Percentiles rank a stretch among this genome's conserved stretches.
Conservation (phyloP, 2,797 vertebrate species). For the Pipistrellus pipistrellus region DNA sequence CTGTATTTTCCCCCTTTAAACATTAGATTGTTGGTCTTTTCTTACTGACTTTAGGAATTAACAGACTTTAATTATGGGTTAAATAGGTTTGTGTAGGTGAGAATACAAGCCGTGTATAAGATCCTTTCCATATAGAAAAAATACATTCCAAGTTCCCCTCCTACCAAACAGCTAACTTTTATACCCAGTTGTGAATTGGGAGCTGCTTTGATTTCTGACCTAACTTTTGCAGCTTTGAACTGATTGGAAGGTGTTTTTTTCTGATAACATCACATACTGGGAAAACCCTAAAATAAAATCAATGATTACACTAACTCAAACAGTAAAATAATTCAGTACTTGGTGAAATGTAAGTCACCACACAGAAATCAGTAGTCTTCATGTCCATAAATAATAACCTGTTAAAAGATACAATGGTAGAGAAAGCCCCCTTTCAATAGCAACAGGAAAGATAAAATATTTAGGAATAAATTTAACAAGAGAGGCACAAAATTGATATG, state of each 20-base stretch:
- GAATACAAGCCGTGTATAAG: not conserved
- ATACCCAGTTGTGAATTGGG: not conserved
- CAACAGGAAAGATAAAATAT: slow-evolving; percentile 21
- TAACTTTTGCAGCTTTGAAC: slow-evolving; percentile 29
- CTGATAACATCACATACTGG: not conserved
- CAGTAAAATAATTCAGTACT: slow-evolving; percentile 37
- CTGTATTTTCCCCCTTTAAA: slow-evolving; percentile 31
- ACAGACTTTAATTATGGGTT: slow-evolving; percentile 3
- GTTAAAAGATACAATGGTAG: slow-evolving; percentile 33
- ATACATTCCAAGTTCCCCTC: not conserved
- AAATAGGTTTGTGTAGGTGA: slow-evolving; percentile 19
- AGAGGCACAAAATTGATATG: not conserved
- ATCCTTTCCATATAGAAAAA: slow-evolving; percentile 17
- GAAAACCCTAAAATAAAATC: slow-evolving; percentile 24
- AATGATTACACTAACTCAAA: slow-evolving; percentile 24
- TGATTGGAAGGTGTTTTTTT: not conserved
- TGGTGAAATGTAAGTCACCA: not conserved
- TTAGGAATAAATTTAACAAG: slow-evolving; percentile 45
- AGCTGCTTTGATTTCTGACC: slow-evolving; percentile 41
- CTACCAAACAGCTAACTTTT: not conserved
- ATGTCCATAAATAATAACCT: not conserved
- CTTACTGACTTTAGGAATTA: slow-evolving; percentile 23
- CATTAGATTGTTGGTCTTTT: slow-evolving; percentile 43
- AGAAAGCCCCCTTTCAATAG: slow-evolving; percentile 8
- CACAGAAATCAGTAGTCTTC: slow-evolving; percentile 9